Conservation (phyloP, 2,797 vertebrate genomes). For the Galagoides demidoff region DNA sequence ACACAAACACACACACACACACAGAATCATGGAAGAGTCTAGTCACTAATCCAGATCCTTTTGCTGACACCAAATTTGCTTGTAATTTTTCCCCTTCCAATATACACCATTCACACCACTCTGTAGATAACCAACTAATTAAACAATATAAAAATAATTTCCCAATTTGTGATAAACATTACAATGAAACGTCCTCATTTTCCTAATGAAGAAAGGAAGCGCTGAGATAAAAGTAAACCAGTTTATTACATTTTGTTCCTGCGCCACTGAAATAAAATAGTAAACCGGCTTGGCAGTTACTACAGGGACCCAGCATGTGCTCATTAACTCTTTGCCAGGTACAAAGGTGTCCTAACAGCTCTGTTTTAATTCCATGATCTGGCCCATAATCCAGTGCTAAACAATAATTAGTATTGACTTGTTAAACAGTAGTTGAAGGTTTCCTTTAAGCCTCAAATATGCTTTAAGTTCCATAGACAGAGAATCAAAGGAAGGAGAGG, state of each 20-base stretch:
- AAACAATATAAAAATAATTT: constrained; percentile 69
- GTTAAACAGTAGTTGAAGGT: constrained; percentile 92
- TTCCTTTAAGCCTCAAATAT: constrained; percentile 89
- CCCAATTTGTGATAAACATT: constrained; percentile 76
- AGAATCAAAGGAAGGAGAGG: constrained; percentile 76
- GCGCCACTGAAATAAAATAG: constrained; percentile 83
- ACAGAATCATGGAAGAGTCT: not conserved
- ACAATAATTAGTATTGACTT: constrained; percentile 94
- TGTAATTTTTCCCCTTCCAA: not conserved
- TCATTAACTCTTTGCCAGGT: constrained; percentile 86
- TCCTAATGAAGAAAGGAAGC: constrained; percentile 85
- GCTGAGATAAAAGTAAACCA: constrained; percentile 84
- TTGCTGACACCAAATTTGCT: constrained; percentile 29
- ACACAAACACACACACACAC: not conserved
- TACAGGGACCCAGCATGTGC: constrained; percentile 77
- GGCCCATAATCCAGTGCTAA: constrained; percentile 80
- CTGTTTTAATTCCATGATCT: constrained; percentile 83
- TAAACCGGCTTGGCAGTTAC: constrained; percentile 79
- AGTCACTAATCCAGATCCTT: constrained; percentile 31
- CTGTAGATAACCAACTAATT: constrained; percentile 64
- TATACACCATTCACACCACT: not conserved
- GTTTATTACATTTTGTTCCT: constrained; percentile 85
- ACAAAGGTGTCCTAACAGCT: constrained; percentile 82
- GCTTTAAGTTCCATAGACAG: constrained; percentile 92
- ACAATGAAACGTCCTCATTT: constrained; percentile 78